Evolutionary conservation across 2,888 invertebrate species (phyloP), one percentile per base, ranked within the genome.

Genomic region (Sacculina carcini): DNA sequence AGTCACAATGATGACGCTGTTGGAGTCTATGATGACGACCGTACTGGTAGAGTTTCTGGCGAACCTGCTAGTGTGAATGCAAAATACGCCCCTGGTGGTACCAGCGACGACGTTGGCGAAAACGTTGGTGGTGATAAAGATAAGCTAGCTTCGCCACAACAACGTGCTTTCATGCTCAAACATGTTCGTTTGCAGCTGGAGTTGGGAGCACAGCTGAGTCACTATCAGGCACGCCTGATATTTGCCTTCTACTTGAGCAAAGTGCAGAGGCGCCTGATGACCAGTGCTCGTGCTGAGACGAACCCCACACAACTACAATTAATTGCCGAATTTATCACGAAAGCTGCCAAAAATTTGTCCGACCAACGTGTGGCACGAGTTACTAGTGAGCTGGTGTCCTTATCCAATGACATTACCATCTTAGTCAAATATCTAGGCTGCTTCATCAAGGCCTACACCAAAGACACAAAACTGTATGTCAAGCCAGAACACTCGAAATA

Each of bases 351-450:
- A 56, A 74, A 76, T 61, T 70, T 82, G 50, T 19, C 44, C 28
- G 44, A 44, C 44, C 12, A n/a, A n/a, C n/a, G n/a, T n/a, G n/a
- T n/a, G n/a, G n/a, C n/a, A n/a, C n/a, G n/a, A n/a, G n/a, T n/a
- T n/a, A n/a, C n/a, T n/a, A n/a, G n/a, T n/a, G n/a, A n/a, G n/a
- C n/a, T n/a, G n/a, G n/a, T n/a, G n/a, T n/a, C n/a, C n/a, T n/a
- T n/a, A n/a, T n/a, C n/a, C n/a, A n/a, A n/a, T n/a, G 84, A 84
- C 65, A 70, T 79, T 24, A 78, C 82, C 54, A 84, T 84, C 2
- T 76, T 84, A 59, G 81, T 84, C 2, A 85, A 83, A 65, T 77
- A 83, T 59, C 69, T 82, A 49, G 79, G 79, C 62, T 84, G 85
- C 65, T 85, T 83, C 66, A 71, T 85, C 49, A 79, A 81, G 67